Percentiles rank a stretch among this genome's conserved stretches.
These are phyloP conservation scores for Dryocosmus kuriphilus DNA, from an alignment of 2,888 invertebrate species.

Conservation along the genomic window DNA sequence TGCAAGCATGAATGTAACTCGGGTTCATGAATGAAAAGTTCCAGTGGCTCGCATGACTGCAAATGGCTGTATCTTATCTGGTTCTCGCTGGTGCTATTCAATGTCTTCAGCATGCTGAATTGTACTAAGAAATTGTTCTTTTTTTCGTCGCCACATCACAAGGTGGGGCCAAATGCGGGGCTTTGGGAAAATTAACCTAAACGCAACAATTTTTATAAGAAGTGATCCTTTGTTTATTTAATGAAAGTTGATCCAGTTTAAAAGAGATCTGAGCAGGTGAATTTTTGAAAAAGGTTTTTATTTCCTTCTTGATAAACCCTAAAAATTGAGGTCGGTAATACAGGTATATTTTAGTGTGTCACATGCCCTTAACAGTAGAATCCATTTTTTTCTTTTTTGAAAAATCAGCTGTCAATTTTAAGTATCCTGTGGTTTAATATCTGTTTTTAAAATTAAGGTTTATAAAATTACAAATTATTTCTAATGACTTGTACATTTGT, in stretches of 20 bases:
- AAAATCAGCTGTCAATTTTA: too few species aligned
- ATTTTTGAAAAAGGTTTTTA: neutral
- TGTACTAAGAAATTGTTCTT: neutral
- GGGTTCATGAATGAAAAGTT: slow-evolving; percentile 64
- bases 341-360: too few species aligned
- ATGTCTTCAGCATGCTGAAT: neutral
- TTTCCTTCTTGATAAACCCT: too few species aligned
- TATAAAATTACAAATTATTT: too few species aligned
- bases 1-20: slow-evolving; percentile 48
- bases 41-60: slow-evolving; percentile 57
- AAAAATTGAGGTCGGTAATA: too few species aligned
- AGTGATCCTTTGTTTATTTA: neutral
- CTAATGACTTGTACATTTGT: neutral
- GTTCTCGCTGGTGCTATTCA: slow-evolving; percentile 13
- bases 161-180: neutral
- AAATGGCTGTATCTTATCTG: slow-evolving; percentile 33
- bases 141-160: neutral
- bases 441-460: too few species aligned
- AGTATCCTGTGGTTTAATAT: too few species aligned
- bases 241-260: neutral
- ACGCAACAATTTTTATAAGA: neutral
- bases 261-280: neutral
- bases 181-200: neutral
- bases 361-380: too few species aligned
- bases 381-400: too few species aligned